These are phyloP conservation scores for Nymphicus hollandicus DNA, from an alignment of 2,113 vertebrate genomes.

Conservation along the genomic window DNA sequence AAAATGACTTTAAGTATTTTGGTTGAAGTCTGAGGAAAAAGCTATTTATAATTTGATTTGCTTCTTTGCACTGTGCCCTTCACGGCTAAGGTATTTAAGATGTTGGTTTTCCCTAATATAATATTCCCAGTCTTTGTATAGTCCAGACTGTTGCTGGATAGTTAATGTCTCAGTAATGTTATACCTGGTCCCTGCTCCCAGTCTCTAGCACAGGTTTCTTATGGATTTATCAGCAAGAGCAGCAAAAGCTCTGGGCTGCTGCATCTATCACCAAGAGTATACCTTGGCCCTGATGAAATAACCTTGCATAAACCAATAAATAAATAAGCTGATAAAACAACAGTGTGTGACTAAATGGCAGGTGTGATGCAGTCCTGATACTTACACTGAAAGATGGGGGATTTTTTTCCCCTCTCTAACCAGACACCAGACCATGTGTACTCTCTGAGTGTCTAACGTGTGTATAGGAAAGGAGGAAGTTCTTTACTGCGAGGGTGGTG, in stretches of 20 bases:
- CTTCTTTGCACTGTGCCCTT: not conserved
- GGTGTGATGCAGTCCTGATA: not conserved
- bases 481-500: not conserved
- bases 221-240: not conserved
- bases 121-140: not conserved
- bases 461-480: not conserved
- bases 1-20: not conserved
- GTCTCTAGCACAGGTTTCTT: not conserved
- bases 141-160: not conserved
- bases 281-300: not conserved
- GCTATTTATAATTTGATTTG: not conserved
- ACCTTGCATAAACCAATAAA: not conserved
- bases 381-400: not conserved
- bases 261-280: not conserved
- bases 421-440: not conserved
- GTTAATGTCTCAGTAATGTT: not conserved
- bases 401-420: not conserved
- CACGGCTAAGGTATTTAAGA: not conserved
- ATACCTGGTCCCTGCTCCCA: rapidly evolving
- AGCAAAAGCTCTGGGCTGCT: not conserved
- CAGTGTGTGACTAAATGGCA: not conserved
- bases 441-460: not conserved
- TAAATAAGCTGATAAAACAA: not conserved
- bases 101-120: not conserved
- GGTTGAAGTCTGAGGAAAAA: not conserved